Evolutionary conservation across 2,797 vertebrate genomes (phyloP).

Genomic region (Glossophaga mutica): DNA sequence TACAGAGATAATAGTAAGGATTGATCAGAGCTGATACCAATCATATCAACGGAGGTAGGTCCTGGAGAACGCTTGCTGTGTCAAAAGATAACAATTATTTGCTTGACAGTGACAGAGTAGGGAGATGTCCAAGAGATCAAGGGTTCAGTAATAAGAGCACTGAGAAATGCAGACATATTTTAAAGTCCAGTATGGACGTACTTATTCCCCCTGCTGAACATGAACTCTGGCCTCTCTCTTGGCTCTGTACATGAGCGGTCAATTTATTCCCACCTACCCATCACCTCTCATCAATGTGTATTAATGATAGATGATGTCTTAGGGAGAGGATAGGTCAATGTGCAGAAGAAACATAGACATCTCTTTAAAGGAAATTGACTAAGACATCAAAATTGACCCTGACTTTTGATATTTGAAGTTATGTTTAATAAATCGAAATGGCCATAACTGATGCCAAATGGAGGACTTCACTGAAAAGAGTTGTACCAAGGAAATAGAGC

Average conservation of each 20-base stretch:
- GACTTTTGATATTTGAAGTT: neutral
- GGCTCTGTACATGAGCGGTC: neutral
- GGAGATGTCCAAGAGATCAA: neutral
- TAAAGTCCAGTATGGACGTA: neutral
- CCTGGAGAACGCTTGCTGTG: neutral
- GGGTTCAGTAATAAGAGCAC: neutral
- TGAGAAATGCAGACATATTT: neutral
- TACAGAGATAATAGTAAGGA: neutral
- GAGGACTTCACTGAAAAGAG: neutral
- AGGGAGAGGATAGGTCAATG: neutral
- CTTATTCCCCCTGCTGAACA: neutral
- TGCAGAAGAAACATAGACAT: neutral
- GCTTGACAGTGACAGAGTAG: neutral
- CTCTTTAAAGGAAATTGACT: neutral
- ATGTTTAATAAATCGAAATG: neutral
- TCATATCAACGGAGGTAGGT: neutral
- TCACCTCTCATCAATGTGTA: neutral
- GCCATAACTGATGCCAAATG: neutral
- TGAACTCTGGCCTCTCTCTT: neutral
- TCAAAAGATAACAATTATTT: neutral
- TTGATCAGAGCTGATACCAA: neutral
- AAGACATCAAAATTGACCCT: neutral
- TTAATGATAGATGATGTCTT: neutral
- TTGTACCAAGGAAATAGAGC: neutral
- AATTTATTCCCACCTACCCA: neutral